Percentiles rank a stretch among this genome's conserved stretches.
These are phyloP conservation scores for Urocitellus parryii DNA, from an alignment of 2,113 vertebrate species.

Conservation along the genomic window DNA sequence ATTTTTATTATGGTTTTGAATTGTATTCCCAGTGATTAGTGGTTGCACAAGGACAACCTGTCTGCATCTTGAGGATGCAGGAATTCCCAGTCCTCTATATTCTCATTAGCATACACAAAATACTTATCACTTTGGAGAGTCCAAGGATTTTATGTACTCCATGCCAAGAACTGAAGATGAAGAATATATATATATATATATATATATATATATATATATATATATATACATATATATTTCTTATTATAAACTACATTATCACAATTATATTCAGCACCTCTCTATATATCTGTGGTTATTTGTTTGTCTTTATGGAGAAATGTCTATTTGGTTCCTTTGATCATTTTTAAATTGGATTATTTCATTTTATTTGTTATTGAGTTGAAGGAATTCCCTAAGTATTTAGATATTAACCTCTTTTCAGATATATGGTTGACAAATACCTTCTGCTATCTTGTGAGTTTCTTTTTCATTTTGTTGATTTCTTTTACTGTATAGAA, in stretches of 20 bases:
- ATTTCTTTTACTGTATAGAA: background rate
- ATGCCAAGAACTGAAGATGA: background rate
- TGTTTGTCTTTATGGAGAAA: background rate
- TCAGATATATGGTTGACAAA: too few species aligned
- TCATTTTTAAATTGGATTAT: too few species aligned
- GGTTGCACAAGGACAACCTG: background rate
- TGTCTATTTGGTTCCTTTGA: background rate
- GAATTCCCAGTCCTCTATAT: background rate
- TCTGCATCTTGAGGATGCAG: background rate
- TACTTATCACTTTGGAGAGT: background rate
- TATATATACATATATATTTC: background rate
- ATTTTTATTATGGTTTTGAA: background rate
- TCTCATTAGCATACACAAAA: background rate
- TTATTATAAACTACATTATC: background rate
- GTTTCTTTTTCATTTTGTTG: background rate
- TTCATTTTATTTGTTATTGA: too few species aligned
- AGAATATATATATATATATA: background rate
- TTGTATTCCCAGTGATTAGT: background rate
- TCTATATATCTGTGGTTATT: background rate
- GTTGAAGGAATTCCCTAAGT: too few species aligned
- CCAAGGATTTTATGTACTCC: too few species aligned
- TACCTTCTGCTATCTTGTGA: background rate
- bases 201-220: too few species aligned
- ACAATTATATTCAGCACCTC: background rate
- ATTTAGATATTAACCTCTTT: too few species aligned